Evolutionary conservation across 2,888 invertebrate genomes (phyloP).

Genomic region (Meteorus cinctellus): DNA sequence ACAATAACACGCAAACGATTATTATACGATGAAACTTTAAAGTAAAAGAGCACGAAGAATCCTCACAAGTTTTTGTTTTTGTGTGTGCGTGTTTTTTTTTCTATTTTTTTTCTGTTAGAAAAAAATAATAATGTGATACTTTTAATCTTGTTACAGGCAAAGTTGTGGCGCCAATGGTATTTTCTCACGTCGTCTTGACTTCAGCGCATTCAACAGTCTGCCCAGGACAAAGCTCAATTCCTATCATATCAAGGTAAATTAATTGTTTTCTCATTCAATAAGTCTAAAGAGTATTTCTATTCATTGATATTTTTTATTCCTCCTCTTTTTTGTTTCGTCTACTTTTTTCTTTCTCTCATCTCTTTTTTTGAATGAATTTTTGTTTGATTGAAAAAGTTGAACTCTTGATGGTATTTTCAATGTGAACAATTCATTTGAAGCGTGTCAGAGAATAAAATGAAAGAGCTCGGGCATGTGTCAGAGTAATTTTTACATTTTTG

Average conservation of each 20-base stretch:
- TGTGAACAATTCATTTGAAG: neutral
- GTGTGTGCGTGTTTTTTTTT: too few relatives aligned
- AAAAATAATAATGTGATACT: constrained; percentile 12
- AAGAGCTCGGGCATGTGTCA: neutral
- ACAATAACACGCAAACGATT: neutral
- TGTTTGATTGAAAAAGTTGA: neutral
- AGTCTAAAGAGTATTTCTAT: constrained; percentile 3
- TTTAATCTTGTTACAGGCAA: constrained; percentile 79
- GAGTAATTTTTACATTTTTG: neutral
- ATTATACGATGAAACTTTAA: neutral
- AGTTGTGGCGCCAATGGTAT: constrained; percentile 93
- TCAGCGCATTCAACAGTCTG: constrained; percentile 94
- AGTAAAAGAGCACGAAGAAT: neutral
- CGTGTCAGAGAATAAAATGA: neutral
- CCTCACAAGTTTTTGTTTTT: neutral
- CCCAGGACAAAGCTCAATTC: constrained; percentile 98
- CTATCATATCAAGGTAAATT: constrained; percentile 97
- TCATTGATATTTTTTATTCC: neutral
- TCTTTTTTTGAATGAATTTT: neutral
- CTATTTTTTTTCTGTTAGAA: neutral
- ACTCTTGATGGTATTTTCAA: neutral
- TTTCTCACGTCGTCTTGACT: constrained; percentile 93
- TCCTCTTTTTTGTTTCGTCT: neutral
- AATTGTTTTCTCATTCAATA: neutral
- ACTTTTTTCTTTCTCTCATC: neutral